Evolutionary conservation across 2,113 vertebrate genomes (phyloP).

Genomic region (Todiramphus chloris): DNA sequence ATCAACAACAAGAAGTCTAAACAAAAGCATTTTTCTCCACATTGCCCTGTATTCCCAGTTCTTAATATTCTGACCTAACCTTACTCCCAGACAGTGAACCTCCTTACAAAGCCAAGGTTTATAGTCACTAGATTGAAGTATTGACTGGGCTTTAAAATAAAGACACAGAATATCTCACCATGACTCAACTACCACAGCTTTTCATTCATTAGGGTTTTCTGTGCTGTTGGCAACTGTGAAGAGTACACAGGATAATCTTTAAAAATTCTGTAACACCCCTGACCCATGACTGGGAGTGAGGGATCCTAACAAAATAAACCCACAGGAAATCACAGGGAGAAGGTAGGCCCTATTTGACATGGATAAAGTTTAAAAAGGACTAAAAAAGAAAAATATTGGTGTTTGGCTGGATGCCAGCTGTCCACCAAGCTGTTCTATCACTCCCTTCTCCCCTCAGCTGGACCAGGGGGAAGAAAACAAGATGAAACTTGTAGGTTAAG

Average conservation of each 20-base stretch:
- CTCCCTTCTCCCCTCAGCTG: no score
- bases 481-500: no score
- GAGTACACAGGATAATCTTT: accelerated
- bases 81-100: neutral
- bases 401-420: no score
- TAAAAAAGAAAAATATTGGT: neutral
- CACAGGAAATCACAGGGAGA: neutral
- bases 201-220: neutral
- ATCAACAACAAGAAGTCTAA: neutral
- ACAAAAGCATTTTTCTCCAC: neutral
- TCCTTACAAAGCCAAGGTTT: neutral
- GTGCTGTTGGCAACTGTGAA: neutral
- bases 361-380: neutral
- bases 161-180: neutral
- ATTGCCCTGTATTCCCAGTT: neutral
- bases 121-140: neutral
- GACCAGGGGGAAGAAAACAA: no score
- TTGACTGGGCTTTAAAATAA: neutral
- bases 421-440: no score
- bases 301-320: neutral
- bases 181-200: neutral
- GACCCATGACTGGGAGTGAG: neutral
- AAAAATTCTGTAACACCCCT: neutral
- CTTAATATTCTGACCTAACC: neutral
- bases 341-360: neutral